Percentiles rank a stretch among this genome's conserved stretches.
phyloP scores from a whole-genome alignment of 1,140 invertebrate species.

The Micrasema longulum region DNA sequence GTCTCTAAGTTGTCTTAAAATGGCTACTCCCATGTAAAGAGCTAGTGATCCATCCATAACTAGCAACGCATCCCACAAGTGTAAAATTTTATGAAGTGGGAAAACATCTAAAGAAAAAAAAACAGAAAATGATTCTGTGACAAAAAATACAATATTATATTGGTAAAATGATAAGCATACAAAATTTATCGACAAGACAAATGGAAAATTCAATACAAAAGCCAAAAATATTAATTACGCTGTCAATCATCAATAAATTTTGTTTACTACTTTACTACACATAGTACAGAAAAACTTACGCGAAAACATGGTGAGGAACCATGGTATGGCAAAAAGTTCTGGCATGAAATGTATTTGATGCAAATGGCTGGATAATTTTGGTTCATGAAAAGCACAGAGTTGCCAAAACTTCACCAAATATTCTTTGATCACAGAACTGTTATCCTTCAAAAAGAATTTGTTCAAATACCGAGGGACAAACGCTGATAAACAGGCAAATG shows the following conservation, averaged over 20 bases:
- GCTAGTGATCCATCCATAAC: constrained; percentile 95
- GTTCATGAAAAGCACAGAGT: constrained; percentile 95
- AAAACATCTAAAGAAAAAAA: constrained; percentile 88
- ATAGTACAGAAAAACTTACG: constrained; percentile 88
- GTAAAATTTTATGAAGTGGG: constrained; percentile 97
- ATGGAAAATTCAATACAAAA: no score
- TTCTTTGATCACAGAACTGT: constrained; percentile 96
- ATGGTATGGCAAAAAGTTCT: constrained; percentile 99
- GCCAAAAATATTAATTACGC: no score
- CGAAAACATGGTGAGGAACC: constrained; percentile 99
- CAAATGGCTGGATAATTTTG: constrained; percentile 91
- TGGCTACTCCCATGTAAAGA: constrained; percentile 93
- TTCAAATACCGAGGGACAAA: constrained; percentile 98
- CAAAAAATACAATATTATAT: no score
- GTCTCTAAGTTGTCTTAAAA: constrained; percentile 89
- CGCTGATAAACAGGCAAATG: constrained; percentile 91
- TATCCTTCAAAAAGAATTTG: constrained; percentile 99
- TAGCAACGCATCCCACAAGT: constrained; percentile 97
- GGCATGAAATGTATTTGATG: constrained; percentile 95
- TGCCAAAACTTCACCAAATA: constrained; percentile 98
- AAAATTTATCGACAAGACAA: no score
- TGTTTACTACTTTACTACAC: no score
- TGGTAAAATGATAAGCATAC: no score
- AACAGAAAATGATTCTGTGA: neutral
- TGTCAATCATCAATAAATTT: no score